These are phyloP conservation scores for Sparus aurata DNA, from an alignment of 2,797 vertebrate genomes.

Conservation along the genomic window DNA sequence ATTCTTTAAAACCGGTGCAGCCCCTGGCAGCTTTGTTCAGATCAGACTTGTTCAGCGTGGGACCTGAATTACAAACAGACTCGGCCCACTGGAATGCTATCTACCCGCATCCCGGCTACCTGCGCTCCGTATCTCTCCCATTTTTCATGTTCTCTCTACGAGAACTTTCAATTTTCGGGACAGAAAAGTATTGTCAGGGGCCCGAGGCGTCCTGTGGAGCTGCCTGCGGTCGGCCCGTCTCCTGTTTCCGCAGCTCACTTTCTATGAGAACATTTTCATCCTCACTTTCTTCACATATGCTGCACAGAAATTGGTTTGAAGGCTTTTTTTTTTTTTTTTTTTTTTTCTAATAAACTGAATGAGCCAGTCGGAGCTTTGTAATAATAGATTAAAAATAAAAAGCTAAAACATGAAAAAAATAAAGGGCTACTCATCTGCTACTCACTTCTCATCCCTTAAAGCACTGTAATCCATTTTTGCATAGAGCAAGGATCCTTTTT, in stretches of 20 bases:
- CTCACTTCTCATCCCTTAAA: not conserved
- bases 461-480: not conserved
- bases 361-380: slow-evolving; percentile 2
- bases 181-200: slow-evolving; percentile 9
- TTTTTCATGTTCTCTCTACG: slow-evolving; percentile 11
- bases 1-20: slow-evolving; percentile 30
- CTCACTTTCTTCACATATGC: not conserved
- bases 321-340: slow-evolving; percentile 48
- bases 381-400: slow-evolving; percentile 6
- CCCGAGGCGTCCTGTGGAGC: not conserved
- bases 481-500: not conserved
- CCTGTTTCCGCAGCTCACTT: not conserved
- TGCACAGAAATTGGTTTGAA: slow-evolving; percentile 8
- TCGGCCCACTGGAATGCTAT: slow-evolving; percentile 36
- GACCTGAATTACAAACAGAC: slow-evolving; percentile 36
- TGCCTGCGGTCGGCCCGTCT: not conserved
- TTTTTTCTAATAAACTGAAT: slow-evolving; percentile 23
- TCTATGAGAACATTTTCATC: not conserved
- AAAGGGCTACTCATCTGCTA: not conserved
- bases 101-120: slow-evolving; percentile 15
- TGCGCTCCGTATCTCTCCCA: not conserved
- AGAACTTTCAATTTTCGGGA: slow-evolving; percentile 17
- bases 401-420: not conserved
- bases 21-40: slow-evolving; percentile 30
- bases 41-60: slow-evolving; percentile 39